These are phyloP conservation scores for Drosophila melanosoma DNA, from an alignment of 2,888 invertebrate genomes.

Conservation along the genomic window DNA sequence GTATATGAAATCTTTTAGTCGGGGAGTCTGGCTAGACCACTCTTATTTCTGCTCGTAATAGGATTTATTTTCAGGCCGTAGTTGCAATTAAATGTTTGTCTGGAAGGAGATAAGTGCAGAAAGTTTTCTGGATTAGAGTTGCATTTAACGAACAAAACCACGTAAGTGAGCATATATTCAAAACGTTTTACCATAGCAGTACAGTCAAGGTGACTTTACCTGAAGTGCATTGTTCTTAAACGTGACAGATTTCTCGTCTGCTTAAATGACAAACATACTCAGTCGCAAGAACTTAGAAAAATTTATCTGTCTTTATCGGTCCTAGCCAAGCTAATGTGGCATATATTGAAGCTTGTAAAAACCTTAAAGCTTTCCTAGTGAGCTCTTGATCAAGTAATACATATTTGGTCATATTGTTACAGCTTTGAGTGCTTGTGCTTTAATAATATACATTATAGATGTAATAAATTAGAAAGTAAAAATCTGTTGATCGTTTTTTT, in stretches of 20 bases:
- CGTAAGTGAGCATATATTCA: slow-evolving; percentile 13
- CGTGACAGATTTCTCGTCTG: slow-evolving; percentile 58
- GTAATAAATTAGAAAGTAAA: background rate
- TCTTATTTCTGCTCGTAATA: background rate
- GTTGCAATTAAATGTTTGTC: background rate
- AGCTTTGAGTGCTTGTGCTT: background rate
- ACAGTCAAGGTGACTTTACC: slow-evolving; percentile 16
- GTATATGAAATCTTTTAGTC: background rate
- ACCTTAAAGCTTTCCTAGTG: slow-evolving; percentile 46
- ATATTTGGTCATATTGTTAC: background rate
- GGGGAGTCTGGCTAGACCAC: background rate
- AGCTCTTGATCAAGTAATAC: slow-evolving; percentile 23
- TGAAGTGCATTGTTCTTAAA: slow-evolving; percentile 44
- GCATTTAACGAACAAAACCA: slow-evolving; percentile 3
- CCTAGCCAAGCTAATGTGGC: slow-evolving; percentile 24
- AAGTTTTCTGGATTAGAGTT: background rate
- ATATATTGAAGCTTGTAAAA: slow-evolving; percentile 29
- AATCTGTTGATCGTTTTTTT: background rate
- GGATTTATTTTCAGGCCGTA: background rate
- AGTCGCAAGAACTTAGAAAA: slow-evolving; percentile 26
- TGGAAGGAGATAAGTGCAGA: background rate
- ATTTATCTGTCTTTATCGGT: slow-evolving; percentile 33
- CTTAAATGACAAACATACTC: slow-evolving; percentile 35
- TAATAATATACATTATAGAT: slow-evolving; percentile 6
- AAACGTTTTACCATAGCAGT: slow-evolving; percentile 26